A percentile compares a stretch with the other conserved stretches of the same genome.
These are phyloP conservation scores for Onychorhynchus coronatus DNA, from an alignment of 2,113 vertebrate species.

Conservation along the genomic window DNA sequence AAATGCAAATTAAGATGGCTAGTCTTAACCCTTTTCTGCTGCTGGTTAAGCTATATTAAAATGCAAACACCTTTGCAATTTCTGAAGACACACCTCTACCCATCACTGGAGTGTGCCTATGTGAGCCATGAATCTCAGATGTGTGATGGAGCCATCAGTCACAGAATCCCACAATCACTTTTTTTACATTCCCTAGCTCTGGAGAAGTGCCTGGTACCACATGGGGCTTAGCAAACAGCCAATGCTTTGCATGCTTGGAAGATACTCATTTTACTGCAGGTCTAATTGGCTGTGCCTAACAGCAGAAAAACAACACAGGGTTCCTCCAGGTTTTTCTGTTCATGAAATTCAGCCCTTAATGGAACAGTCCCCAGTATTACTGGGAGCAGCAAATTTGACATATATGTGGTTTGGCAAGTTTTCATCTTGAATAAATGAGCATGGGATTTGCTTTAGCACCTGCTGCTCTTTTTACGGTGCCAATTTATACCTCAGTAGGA, in stretches of 20 bases:
- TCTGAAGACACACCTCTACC: neutral
- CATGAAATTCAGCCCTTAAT: neutral
- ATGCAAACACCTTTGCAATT: neutral
- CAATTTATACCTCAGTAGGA: slow-evolving; percentile 21
- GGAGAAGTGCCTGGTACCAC: slow-evolving; percentile 23
- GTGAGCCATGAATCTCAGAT: neutral
- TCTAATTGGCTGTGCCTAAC: neutral
- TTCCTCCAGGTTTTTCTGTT: neutral
- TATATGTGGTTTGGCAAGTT: neutral
- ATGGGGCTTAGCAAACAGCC: neutral
- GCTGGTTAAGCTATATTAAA: neutral
- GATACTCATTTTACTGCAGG: neutral
- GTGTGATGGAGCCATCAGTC: slow-evolving; percentile 41
- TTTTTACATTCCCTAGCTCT: neutral
- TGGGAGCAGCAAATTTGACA: neutral
- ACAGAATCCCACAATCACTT: slow-evolving; percentile 19
- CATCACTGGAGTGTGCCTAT: accelerated
- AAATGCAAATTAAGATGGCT: neutral
- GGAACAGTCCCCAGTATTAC: neutral
- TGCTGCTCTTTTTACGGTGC: neutral
- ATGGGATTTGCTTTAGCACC: slow-evolving; percentile 27
- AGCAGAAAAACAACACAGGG: neutral
- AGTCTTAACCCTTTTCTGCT: neutral
- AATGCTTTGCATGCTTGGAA: neutral
- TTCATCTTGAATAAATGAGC: neutral